These are phyloP conservation scores for Arrhopalites spinosus DNA, from an alignment of 2,888 invertebrate genomes.

Conservation along the genomic window DNA sequence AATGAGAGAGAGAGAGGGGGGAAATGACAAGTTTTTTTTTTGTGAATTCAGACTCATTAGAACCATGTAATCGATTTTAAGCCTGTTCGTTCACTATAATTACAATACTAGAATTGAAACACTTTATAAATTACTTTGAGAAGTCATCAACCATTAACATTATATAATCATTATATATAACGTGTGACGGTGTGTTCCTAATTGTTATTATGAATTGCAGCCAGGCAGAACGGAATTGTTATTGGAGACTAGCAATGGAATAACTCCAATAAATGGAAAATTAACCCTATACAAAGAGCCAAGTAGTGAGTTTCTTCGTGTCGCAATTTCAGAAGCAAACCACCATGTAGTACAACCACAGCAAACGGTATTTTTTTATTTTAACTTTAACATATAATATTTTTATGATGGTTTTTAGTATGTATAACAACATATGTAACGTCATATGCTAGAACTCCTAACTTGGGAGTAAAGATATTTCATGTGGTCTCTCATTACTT, in stretches of 20 bases:
- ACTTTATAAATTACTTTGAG: too few relatives aligned
- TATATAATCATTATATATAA: background rate
- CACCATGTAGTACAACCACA: slow-evolving; percentile 19
- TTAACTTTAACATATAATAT: too few relatives aligned
- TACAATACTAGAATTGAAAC: too few relatives aligned
- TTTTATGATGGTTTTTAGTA: background rate
- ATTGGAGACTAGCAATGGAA: slow-evolving; percentile 10
- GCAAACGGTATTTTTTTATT: too few relatives aligned
- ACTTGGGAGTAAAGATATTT: background rate
- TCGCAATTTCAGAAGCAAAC: slow-evolving; percentile 20
- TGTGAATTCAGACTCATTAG: too few relatives aligned
- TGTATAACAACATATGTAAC: background rate
- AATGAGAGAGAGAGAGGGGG: too few relatives aligned
- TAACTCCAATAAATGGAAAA: slow-evolving; percentile 24
- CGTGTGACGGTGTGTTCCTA: too few relatives aligned
- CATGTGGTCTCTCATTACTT: background rate
- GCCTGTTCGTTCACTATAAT: too few relatives aligned
- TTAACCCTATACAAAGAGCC: slow-evolving; percentile 39
- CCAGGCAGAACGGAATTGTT: slow-evolving; percentile 31
- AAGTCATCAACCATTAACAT: too few relatives aligned
- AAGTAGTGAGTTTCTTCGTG: slow-evolving; percentile 36
- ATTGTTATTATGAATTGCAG: too few relatives aligned
- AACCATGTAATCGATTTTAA: too few relatives aligned
- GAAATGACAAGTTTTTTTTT: too few relatives aligned
- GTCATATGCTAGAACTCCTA: background rate